Evolutionary conservation across 2,113 vertebrate species (phyloP), one percentile per base, ranked within the genome.

Genomic region (Malaclemys terrapin): DNA sequence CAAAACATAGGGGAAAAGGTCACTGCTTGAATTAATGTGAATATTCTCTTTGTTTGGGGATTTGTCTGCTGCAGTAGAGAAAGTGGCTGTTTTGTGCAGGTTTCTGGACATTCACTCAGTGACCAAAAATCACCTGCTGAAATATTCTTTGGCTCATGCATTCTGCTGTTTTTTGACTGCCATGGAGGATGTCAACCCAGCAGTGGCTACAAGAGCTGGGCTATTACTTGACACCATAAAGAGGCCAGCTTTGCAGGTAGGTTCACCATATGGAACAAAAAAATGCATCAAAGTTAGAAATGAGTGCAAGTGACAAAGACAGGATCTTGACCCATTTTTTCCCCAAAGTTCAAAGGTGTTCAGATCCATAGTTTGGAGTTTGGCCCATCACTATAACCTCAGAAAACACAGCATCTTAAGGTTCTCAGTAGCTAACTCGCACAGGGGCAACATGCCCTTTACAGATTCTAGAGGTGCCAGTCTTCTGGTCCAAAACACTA

Each of bases 131-230:
- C 99, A 99, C 94, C 89, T 99, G 78, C 98, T 99, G 93, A 99
- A 99, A 95, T 99, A 99, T 80, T 99, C 99, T 2, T 96, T 99
- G 96, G 99, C 99, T 16, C 99, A 99, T 3, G 99, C 99, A 49
- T 99, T 99, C 98, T 99, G 99, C 98, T 99, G 99, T 98, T 99
- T 99, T 92, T 98, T 99, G 97, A 99, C 99, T 14, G 99, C 99
- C 5, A 99, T 99, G 94, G 99, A 99, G 96, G 99, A 99, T n/a
- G 99, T 99, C 47, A 99, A 99, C 96, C 99, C 99, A 1, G 99
- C 99, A 4, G 99, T 99, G 96, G 99, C 99, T 86, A 99, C 99
- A 57, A 98, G 99, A 96, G 99, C 99, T 13, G 98, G 99, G 24
- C 98, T 99, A 10, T 98, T 99, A 88, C 99, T 99, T 65, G 99